These are phyloP conservation scores for Stomatorhinus walkeri DNA, from an alignment of 2,797 vertebrate genomes.

Conservation along the genomic window DNA sequence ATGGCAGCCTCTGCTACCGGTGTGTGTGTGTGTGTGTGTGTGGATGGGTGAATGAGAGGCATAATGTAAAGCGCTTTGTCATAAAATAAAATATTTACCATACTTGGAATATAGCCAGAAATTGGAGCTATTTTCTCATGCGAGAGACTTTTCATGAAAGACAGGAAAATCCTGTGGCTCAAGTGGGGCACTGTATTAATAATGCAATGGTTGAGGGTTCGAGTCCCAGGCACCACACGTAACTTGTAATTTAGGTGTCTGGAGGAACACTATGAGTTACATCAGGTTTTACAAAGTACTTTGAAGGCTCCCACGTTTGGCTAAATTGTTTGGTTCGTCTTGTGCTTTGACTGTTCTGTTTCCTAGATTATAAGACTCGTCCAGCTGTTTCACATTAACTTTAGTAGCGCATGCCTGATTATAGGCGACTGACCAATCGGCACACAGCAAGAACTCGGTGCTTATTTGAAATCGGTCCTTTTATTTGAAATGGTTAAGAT, in stretches of 20 bases:
- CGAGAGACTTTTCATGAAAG: background rate
- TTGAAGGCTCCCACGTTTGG: background rate
- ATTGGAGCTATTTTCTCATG: background rate
- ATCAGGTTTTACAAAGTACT: background rate
- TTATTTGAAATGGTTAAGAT: background rate
- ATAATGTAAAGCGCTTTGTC: too few species aligned
- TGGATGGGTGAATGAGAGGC: too few species aligned
- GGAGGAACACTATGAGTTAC: background rate
- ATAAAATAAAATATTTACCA: too few species aligned
- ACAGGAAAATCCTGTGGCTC: background rate
- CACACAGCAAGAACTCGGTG: background rate
- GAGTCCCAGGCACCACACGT: background rate
- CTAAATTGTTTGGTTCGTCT: background rate
- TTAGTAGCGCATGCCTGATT: background rate
- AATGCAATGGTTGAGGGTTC: background rate
- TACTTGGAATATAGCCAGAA: background rate
- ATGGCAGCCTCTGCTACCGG: too few species aligned
- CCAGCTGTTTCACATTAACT: background rate
- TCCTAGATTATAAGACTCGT: background rate
- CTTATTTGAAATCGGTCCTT: background rate
- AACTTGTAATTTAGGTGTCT: background rate
- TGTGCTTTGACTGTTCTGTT: background rate
- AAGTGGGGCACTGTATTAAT: background rate
- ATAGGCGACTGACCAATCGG: background rate
- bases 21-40: too few species aligned